Percentiles rank a stretch among this genome's conserved stretches.
Conservation (phyloP, 1,140 invertebrate species). For the Camponotus pennsylvanicus region DNA sequence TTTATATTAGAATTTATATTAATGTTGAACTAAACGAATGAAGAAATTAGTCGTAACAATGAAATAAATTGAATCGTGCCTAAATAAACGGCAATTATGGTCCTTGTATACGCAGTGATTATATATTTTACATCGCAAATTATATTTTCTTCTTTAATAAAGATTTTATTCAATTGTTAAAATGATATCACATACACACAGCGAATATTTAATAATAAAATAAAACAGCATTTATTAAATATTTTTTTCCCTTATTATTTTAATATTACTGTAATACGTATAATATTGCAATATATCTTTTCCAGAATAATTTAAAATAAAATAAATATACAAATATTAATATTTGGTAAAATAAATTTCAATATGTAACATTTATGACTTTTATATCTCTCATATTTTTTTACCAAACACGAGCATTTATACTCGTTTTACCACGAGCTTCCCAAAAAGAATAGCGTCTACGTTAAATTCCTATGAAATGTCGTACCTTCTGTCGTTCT, state of each 20-base stretch:
- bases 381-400: not conserved
- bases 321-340: no score
- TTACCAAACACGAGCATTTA: not conserved
- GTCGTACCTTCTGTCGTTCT: not conserved
- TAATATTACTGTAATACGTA: no score
- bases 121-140: not conserved
- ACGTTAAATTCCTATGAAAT: constrained; percentile 2
- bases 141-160: not conserved
- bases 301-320: no score
- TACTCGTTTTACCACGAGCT: not conserved
- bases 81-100: constrained; percentile 44
- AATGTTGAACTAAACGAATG: constrained; percentile 12
- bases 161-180: constrained; percentile 4
- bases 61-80: constrained; percentile 5
- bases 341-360: no score
- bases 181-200: not conserved
- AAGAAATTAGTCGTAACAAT: constrained; percentile 23
- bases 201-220: not conserved
- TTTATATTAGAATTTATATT: no score
- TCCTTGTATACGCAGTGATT: no score
- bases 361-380: no score
- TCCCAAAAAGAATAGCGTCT: not conserved
- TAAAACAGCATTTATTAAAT: no score
- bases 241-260: no score
- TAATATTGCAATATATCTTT: no score